phyloP scores from a whole-genome alignment of 2,113 vertebrate species.

The Arizona elegans region DNA sequence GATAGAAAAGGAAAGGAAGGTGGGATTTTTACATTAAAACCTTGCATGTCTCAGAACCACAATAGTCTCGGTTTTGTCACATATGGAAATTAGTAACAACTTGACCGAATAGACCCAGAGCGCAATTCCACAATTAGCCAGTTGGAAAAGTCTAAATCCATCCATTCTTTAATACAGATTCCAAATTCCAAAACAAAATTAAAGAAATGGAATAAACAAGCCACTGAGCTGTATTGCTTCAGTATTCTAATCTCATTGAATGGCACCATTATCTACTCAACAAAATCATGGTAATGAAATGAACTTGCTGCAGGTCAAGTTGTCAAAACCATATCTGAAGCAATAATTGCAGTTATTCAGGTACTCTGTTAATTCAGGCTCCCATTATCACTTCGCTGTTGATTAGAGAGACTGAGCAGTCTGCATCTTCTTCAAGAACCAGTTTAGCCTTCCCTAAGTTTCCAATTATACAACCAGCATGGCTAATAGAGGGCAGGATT shows the following conservation, averaged over 20 bases:
- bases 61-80: not conserved
- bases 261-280: not conserved
- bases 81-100: not conserved
- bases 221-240: too few species aligned
- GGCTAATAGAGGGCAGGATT: not conserved
- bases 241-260: not conserved
- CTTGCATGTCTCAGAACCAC: not conserved
- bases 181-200: not conserved
- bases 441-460: not conserved
- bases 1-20: slow-evolving; percentile 6
- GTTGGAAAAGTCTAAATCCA: not conserved
- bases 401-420: not conserved
- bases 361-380: not conserved
- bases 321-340: not conserved
- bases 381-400: not conserved
- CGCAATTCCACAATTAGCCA: not conserved
- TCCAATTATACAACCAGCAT: not conserved
- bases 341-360: not conserved
- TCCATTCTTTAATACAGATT: not conserved
- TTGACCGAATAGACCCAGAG: not conserved
- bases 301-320: not conserved
- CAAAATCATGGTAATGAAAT: not conserved
- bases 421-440: not conserved
- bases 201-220: not conserved
- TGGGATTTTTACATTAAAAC: not conserved